Conservation (phyloP, 2,797 vertebrate species). For the Gastrophryne carolinensis region DNA sequence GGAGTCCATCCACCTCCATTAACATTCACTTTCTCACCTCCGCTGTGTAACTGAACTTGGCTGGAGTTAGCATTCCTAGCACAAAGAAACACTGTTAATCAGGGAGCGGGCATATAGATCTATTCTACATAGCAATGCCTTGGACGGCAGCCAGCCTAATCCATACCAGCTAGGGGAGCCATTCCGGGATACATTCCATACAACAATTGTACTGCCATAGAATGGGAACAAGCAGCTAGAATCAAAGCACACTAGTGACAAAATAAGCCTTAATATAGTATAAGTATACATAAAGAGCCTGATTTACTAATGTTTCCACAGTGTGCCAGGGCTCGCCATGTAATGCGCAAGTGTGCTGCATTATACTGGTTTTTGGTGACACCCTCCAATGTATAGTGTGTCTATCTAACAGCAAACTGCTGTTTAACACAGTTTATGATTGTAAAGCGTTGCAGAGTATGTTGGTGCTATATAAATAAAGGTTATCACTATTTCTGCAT, state of each 20-base stretch:
- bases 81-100: constrained; percentile 66
- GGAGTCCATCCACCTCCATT: constrained; percentile 34
- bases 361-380: too few relatives aligned
- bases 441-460: too few relatives aligned
- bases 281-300: too few relatives aligned
- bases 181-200: not conserved
- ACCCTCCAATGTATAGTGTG: too few relatives aligned
- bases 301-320: too few relatives aligned
- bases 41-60: constrained; percentile 64
- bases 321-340: too few relatives aligned
- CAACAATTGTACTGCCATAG: constrained; percentile 1
- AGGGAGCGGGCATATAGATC: constrained; percentile 50
- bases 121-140: constrained; percentile 58
- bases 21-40: constrained; percentile 45
- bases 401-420: too few relatives aligned
- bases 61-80: constrained; percentile 62
- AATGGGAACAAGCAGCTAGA: constrained; percentile 6
- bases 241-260: not conserved
- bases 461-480: too few relatives aligned
- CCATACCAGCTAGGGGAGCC: constrained; percentile 60
- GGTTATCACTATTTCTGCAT: too few relatives aligned
- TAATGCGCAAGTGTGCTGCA: too few relatives aligned
- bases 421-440: too few relatives aligned
- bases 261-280: too few relatives aligned
- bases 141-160: constrained; percentile 64